phyloP scores from a whole-genome alignment of 2,888 invertebrate genomes.

The Drosophila prolongata region DNA sequence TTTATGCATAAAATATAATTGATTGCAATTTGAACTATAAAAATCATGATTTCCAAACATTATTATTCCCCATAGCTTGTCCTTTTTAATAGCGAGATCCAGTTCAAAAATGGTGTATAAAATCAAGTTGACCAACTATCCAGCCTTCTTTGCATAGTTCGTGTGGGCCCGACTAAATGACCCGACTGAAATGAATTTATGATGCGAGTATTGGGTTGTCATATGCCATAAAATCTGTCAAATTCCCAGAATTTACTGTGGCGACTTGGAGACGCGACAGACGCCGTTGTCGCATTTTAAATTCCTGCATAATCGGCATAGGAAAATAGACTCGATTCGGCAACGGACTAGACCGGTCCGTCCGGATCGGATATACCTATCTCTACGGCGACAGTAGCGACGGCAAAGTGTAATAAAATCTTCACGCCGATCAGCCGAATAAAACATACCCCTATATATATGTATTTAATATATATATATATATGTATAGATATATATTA shows the following conservation, averaged over 20 bases:
- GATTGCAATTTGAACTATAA: no score
- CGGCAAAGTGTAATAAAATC: constrained; percentile 67
- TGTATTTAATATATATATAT: no score
- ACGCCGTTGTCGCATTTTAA: constrained; percentile 32
- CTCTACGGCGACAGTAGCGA: constrained; percentile 56
- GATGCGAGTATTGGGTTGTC: constrained; percentile 31
- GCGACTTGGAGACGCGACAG: constrained; percentile 60
- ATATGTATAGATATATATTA: background rate
- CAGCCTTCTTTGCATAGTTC: constrained; percentile 18
- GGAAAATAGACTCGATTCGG: constrained; percentile 62
- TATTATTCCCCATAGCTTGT: background rate
- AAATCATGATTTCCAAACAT: no score
- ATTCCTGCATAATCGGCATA: constrained; percentile 71
- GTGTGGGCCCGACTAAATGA: constrained; percentile 5
- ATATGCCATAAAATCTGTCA: constrained; percentile 47
- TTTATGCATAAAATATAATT: no score
- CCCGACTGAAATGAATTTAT: constrained; percentile 48
- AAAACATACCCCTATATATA: constrained; percentile 4
- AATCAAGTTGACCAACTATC: background rate
- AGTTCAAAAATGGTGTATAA: background rate
- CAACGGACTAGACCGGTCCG: constrained; percentile 55
- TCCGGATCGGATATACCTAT: constrained; percentile 5
- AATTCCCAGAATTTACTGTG: constrained; percentile 67
- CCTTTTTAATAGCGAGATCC: background rate
- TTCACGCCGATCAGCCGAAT: constrained; percentile 48